Conservation (phyloP, 2,888 invertebrate genomes). For the Rotaria magnacalcarata region DNA sequence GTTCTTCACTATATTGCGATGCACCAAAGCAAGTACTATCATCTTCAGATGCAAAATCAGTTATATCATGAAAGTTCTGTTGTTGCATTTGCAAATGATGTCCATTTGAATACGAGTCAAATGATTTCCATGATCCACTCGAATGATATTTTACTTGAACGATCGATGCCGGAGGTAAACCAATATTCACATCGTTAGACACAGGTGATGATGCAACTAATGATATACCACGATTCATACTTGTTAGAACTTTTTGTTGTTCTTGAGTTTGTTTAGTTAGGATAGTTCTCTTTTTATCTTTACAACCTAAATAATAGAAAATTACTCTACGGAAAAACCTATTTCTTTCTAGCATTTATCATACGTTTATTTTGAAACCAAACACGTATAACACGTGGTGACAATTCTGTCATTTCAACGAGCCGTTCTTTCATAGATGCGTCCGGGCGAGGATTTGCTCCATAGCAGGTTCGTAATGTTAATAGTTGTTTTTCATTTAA, state of each 20-base stretch:
- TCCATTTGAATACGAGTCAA: neutral
- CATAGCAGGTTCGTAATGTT: slow-evolving; percentile 92
- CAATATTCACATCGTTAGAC: slow-evolving; percentile 56
- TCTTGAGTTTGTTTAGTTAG: slow-evolving; percentile 95
- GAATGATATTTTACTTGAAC: neutral
- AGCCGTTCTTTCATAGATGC: slow-evolving; percentile 98
- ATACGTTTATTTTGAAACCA: slow-evolving; percentile 78
- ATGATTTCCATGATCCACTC: neutral
- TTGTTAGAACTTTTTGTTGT: slow-evolving; percentile 76
- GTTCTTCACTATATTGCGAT: slow-evolving; percentile 4
- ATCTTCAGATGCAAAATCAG: neutral
- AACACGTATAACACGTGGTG: slow-evolving; percentile 92
- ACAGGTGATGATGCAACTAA: slow-evolving; percentile 84
- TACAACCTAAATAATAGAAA: slow-evolving; percentile 50
- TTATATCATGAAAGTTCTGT: neutral
- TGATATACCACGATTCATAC: slow-evolving; percentile 90
- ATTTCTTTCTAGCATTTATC: slow-evolving; percentile 45
- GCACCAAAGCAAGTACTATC: slow-evolving; percentile 3
- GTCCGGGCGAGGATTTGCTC: slow-evolving; percentile 93
- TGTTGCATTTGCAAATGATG: neutral
- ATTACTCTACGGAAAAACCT: neutral
- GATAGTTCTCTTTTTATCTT: slow-evolving; percentile 71
- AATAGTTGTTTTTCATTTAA: slow-evolving; percentile 96
- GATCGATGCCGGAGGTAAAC: neutral
- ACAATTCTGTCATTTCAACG: slow-evolving; percentile 95